A percentile compares a stretch with the other conserved stretches of the same genome.
These are phyloP conservation scores for Drosophila suzukii DNA, from an alignment of 1,140 invertebrate species.

Conservation along the genomic window DNA sequence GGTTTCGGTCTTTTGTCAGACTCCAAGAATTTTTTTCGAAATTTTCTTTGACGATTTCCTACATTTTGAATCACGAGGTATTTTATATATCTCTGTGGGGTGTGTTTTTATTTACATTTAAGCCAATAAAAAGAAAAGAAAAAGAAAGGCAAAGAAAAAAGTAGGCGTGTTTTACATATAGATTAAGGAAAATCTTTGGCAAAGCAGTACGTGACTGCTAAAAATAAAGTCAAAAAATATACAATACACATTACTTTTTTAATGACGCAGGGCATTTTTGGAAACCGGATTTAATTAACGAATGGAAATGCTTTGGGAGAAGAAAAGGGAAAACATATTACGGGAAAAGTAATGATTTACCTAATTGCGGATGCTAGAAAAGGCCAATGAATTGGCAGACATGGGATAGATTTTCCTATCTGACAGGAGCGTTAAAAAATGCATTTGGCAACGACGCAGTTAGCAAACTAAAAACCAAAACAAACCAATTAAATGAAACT, in stretches of 20 bases:
- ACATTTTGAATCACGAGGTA: slow-evolving; percentile 39
- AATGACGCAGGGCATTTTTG: slow-evolving; percentile 43
- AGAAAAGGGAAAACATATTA: slow-evolving; percentile 7
- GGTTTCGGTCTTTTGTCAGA: slow-evolving; percentile 1
- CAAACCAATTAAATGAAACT: slow-evolving; percentile 52
- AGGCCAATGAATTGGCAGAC: background rate
- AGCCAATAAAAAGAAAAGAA: slow-evolving; percentile 19
- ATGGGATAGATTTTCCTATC: background rate
- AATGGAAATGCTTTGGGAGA: background rate
- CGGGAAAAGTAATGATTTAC: background rate
- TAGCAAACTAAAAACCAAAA: slow-evolving; percentile 52
- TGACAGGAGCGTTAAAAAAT: slow-evolving; percentile 7
- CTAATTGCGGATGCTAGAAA: background rate
- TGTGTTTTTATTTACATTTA: slow-evolving; percentile 60
- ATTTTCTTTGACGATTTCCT: slow-evolving; percentile 6
- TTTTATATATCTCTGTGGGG: slow-evolving; percentile 22
- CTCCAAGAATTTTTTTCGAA: background rate
- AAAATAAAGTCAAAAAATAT: slow-evolving; percentile 47
- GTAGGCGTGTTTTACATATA: slow-evolving; percentile 54
- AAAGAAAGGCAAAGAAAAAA: slow-evolving; percentile 27
- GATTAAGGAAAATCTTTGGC: slow-evolving; percentile 45
- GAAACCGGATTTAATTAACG: slow-evolving; percentile 19
- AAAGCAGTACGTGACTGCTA: slow-evolving; percentile 43
- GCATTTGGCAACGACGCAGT: slow-evolving; percentile 48
- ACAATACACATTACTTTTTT: slow-evolving; percentile 48